phyloP scores from a whole-genome alignment of 2,888 invertebrate species.

The Caenorhabditis afra region DNA sequence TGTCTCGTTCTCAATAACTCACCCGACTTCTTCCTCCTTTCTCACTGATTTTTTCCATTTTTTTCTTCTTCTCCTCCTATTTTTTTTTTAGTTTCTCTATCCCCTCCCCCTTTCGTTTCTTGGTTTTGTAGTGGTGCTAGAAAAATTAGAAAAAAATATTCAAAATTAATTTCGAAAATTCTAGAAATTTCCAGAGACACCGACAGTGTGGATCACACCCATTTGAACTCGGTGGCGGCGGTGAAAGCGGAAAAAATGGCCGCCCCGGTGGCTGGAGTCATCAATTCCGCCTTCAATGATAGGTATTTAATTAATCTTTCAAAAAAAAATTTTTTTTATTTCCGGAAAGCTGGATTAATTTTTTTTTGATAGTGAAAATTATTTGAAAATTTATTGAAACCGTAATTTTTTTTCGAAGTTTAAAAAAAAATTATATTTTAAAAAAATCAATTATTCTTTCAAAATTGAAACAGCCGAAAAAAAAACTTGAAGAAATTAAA shows the following conservation, averaged over 20 bases:
- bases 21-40: slow-evolving; percentile 1
- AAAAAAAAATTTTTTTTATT: no score
- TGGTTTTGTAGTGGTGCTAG: not conserved
- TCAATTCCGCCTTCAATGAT: slow-evolving; percentile 72
- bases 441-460: no score
- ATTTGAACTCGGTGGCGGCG: slow-evolving; percentile 44
- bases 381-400: no score
- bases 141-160: no score
- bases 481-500: no score
- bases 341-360: no score
- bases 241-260: slow-evolving; percentile 46
- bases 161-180: not conserved
- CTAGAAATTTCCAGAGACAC: slow-evolving; percentile 27
- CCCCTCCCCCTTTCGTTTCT: not conserved
- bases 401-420: no score
- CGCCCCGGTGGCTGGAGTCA: slow-evolving; percentile 62
- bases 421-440: no score
- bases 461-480: not conserved
- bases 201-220: slow-evolving; percentile 48
- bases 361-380: no score
- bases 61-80: not conserved
- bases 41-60: not conserved
- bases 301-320: slow-evolving; percentile 48
- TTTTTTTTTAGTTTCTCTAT: not conserved
- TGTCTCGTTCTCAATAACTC: no score